phyloP scores from a whole-genome alignment of 2,888 invertebrate species.

The Stenotaenia linearis region DNA sequence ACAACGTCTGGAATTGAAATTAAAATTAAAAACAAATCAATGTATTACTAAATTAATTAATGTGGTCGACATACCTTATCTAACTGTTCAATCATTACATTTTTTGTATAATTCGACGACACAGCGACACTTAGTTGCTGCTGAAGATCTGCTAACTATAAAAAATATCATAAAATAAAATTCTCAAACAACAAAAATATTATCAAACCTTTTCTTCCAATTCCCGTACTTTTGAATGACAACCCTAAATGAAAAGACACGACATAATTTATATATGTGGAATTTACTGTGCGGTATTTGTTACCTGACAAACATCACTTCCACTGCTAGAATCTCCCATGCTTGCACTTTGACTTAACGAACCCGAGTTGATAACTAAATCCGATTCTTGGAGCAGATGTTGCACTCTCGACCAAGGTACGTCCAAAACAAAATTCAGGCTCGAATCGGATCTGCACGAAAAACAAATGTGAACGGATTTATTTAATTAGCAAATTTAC shows the following conservation, averaged over 20 bases:
- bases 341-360: background rate
- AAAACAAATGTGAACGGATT: background rate
- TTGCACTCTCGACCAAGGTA: background rate
- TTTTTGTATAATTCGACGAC: constrained; percentile 24
- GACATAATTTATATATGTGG: background rate
- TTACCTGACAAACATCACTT: too few relatives aligned
- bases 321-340: too few relatives aligned
- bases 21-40: background rate
- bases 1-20: background rate
- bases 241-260: background rate
- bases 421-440: background rate
- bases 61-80: background rate
- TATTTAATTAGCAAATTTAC: background rate
- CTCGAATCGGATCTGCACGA: background rate
- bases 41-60: background rate
- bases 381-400: background rate
- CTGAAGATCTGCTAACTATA: background rate
- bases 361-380: background rate
- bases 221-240: background rate
- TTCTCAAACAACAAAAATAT: background rate
- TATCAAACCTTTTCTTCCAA: background rate
- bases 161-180: too few relatives aligned
- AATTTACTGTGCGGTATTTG: too few relatives aligned
- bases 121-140: constrained; percentile 14
- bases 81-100: constrained; percentile 24